These are phyloP conservation scores for Sminthurinus signatus DNA, from an alignment of 1,140 invertebrate species.

Conservation along the genomic window DNA sequence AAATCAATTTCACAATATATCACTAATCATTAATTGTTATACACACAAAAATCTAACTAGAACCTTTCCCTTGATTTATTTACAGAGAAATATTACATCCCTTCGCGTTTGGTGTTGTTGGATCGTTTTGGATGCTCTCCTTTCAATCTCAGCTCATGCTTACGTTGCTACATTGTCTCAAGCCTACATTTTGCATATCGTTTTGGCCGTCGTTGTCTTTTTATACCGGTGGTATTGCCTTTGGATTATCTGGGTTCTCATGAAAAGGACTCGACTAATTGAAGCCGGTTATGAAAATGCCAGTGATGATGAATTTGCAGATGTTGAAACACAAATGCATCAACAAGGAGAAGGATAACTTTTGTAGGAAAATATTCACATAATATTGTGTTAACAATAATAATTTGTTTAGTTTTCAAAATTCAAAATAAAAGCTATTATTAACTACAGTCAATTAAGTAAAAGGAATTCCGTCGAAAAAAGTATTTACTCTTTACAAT, in stretches of 20 bases:
- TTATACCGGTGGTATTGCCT: constrained; percentile 1
- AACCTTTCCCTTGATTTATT: not conserved
- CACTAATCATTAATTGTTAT: not conserved
- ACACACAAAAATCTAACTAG: not conserved
- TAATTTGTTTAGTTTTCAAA: too few relatives aligned
- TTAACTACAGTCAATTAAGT: too few relatives aligned
- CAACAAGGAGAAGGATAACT: too few relatives aligned
- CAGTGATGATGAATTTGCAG: not conserved
- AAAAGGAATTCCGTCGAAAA: too few relatives aligned
- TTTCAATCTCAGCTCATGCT: too few relatives aligned
- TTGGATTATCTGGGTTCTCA: constrained; percentile 6
- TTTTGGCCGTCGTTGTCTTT: not conserved
- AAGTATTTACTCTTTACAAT: too few relatives aligned
- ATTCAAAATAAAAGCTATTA: too few relatives aligned
- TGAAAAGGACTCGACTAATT: not conserved
- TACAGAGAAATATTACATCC: not conserved
- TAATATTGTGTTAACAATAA: too few relatives aligned
- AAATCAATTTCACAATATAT: not conserved
- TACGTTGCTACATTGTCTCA: not conserved
- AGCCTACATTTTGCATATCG: not conserved
- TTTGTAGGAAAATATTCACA: too few relatives aligned
- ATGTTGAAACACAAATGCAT: too few relatives aligned
- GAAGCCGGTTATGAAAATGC: not conserved
- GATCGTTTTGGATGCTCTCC: not conserved
- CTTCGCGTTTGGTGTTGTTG: not conserved